Base-by-base conservation (phyloP, 2,888 invertebrate genomes). In the Thera britannica region DNA sequence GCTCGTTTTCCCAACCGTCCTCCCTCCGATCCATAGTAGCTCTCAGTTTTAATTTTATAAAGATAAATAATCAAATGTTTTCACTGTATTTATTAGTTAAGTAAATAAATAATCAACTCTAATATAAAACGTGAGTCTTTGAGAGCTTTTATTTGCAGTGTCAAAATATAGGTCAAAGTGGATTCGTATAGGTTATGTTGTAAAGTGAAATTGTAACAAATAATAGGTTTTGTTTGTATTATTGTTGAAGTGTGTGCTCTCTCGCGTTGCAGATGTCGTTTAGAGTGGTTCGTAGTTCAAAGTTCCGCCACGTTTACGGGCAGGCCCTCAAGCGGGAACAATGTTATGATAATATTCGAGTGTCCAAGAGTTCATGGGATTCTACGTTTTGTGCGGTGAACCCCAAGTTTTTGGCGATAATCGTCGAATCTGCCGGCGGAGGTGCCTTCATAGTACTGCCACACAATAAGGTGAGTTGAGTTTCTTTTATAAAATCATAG, bases 321-420 rank as follows among this genome's bases (percentile, higher is more conserved):
- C 97, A 97, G 86, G 96, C 98, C 80, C 94, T 97, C 79, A 98
- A 98, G 94, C 96, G 99, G 89, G 99, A 99, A 89, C 98, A 98
- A 94, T 99, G 99, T 94, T 99, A 98, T 94, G 99, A 99, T 94
- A 98, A 98, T 92, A 97, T 99, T 84, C 95, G 98, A 88, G 98
- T 99, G 75, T 98, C 98, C 74, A 98, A 99, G 91, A 98, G 98
- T 87, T 98, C 99, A 63, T 99, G 99, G 97, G 99, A 99, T 90
- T 98, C 98, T 73, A 98, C 98, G 76, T 99, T 99, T 93, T 99
- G 99, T 95, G 98, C 98, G 78, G 99, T 99, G 82, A 99, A 99
- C 94, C 99, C 99, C 60, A 99, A 98, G 93, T 99, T 98, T 94
- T 94, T 99, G 87, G 99, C 99, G 76, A 98, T 99, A 84, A 99